Evolutionary conservation across 92 coral and sea anemone species (phyloP).

Genomic region (Pocillopora meandrina): DNA sequence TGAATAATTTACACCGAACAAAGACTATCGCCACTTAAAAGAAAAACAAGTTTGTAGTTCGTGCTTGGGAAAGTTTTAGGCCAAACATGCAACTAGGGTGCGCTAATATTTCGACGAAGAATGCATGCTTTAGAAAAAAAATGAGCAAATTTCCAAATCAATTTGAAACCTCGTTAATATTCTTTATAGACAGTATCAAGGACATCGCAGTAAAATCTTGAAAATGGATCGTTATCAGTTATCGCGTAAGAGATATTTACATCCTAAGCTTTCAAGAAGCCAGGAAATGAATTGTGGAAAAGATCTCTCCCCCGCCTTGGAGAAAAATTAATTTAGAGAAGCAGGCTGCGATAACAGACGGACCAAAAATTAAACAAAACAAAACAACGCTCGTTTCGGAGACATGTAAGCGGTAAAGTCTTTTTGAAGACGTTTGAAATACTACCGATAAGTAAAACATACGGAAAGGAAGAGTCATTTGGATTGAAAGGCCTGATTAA

Average conservation of each 20-base stretch:
- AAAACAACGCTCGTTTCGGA: slow-evolving; percentile 38
- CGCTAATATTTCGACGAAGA: not conserved
- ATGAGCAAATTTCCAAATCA: slow-evolving; percentile 15
- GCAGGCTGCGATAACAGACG: slow-evolving; percentile 48
- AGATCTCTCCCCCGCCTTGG: slow-evolving; percentile 73
- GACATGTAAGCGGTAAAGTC: slow-evolving; percentile 30
- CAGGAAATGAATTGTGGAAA: slow-evolving; percentile 85
- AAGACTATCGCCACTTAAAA: slow-evolving; percentile 54
- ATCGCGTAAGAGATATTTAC: slow-evolving; percentile 66
- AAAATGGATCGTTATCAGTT: slow-evolving; percentile 44
- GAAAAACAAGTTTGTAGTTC: slow-evolving; percentile 21
- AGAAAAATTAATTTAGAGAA: slow-evolving; percentile 74
- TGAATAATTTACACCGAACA: slow-evolving; percentile 64
- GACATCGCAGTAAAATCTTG: slow-evolving; percentile 26
- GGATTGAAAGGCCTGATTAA: slow-evolving; percentile 15
- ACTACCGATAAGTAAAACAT: slow-evolving; percentile 44
- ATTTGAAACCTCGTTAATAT: slow-evolving; percentile 38
- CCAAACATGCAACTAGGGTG: not conserved
- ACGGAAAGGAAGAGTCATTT: slow-evolving; percentile 31
- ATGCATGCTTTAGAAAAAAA: not conserved
- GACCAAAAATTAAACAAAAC: slow-evolving; percentile 30
- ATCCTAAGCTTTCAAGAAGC: slow-evolving; percentile 61
- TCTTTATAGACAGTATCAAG: slow-evolving; percentile 32
- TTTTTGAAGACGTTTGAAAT: slow-evolving; percentile 30
- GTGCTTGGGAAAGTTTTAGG: slow-evolving; percentile 14